phyloP scores from a whole-genome alignment of 2,888 invertebrate genomes.

The Lithophane socia region DNA sequence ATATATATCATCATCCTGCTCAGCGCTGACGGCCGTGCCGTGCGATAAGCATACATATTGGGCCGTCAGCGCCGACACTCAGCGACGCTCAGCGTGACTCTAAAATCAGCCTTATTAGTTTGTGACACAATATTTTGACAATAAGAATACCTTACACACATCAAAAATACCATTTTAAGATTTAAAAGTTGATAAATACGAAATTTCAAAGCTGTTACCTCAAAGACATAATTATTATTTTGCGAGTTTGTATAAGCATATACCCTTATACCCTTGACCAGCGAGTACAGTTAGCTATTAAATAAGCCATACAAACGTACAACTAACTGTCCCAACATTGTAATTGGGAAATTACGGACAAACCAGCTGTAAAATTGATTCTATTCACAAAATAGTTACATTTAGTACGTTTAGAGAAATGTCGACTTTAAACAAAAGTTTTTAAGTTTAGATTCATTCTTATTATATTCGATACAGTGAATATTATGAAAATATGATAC shows the following conservation, averaged over 20 bases:
- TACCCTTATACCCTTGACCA: neutral
- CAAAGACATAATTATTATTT: neutral
- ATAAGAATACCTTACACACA: conserved; percentile 6
- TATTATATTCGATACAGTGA: conserved; percentile 29
- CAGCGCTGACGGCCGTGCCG: too few species aligned
- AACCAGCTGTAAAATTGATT: conserved; percentile 31
- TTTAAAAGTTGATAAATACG: neutral
- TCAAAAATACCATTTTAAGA: conserved; percentile 10
- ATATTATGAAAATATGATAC: conserved; percentile 44
- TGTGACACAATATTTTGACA: too few species aligned
- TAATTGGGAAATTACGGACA: conserved; percentile 7
- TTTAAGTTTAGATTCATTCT: conserved; percentile 26
- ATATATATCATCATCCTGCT: too few species aligned
- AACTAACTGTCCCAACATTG: neutral
- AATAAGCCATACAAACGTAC: conserved; percentile 2
- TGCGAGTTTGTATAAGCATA: neutral
- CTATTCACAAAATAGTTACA: conserved; percentile 6
- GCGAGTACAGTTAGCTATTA: conserved; percentile 4
- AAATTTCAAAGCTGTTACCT: neutral
- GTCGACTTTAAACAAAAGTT: conserved; percentile 6
- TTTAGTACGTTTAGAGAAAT: conserved; percentile 27
- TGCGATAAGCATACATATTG: too few species aligned
- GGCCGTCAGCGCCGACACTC: too few species aligned
- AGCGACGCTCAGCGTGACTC: too few species aligned
- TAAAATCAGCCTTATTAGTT: too few species aligned